phyloP scores from a whole-genome alignment of 2,113 vertebrate species.

The Otus sunia region DNA sequence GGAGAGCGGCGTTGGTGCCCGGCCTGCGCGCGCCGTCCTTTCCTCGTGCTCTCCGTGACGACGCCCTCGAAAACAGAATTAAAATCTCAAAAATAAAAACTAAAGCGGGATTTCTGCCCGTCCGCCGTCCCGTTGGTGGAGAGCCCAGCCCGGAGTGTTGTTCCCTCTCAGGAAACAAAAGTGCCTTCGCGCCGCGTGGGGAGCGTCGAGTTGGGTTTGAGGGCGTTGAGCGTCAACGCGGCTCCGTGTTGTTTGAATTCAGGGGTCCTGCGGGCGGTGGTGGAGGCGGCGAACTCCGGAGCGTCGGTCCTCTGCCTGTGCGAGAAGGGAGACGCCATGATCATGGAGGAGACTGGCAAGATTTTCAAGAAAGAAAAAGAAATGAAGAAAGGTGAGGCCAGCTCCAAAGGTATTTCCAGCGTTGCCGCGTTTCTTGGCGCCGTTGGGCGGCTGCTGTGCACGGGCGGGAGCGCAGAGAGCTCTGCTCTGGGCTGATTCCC shows the following conservation, averaged over 20 bases:
- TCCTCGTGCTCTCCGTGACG: neutral
- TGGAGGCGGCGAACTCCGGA: conserved; percentile 82
- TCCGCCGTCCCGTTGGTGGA: rapidly evolving
- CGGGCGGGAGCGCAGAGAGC: rapidly evolving
- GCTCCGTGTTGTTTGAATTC: neutral
- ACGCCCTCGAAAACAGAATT: rapidly evolving
- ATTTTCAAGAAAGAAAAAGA: conserved; percentile 99
- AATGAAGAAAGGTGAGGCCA: conserved; percentile 91
- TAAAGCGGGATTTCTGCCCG: rapidly evolving
- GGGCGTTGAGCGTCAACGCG: rapidly evolving
- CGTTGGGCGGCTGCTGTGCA: rapidly evolving
- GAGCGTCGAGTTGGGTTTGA: neutral
- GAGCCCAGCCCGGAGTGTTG: rapidly evolving
- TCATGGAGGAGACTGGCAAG: conserved; percentile 91
- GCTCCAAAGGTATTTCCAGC: neutral
- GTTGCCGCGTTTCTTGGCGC: rapidly evolving
- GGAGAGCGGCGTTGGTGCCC: neutral
- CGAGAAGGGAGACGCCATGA: conserved; percentile 90
- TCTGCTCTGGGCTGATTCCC: too few species aligned
- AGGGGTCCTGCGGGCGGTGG: conserved; percentile 87
- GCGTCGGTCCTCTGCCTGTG: conserved; percentile 88
- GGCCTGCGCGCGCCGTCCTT: rapidly evolving
- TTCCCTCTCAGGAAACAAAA: rapidly evolving
- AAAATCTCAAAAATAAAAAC: too few species aligned
- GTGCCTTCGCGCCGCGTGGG: rapidly evolving